These are phyloP conservation scores for Morus bassanus DNA, from an alignment of 2,797 vertebrate species.

Conservation along the genomic window DNA sequence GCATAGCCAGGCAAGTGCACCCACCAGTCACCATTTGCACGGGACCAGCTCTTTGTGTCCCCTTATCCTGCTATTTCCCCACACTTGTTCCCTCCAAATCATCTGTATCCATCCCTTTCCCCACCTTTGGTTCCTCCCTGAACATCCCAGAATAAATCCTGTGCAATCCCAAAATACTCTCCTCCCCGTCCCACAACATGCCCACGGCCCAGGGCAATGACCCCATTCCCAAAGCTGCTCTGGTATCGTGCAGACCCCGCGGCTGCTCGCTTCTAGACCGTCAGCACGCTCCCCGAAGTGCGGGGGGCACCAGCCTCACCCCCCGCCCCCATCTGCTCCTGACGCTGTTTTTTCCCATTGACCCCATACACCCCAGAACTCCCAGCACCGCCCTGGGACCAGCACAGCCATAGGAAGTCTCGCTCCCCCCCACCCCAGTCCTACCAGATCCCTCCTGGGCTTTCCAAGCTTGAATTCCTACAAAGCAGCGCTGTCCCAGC, in stretches of 20 bases:
- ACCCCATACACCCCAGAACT: not conserved
- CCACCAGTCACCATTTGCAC: not conserved
- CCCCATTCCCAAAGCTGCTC: not conserved
- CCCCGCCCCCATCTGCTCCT: not conserved
- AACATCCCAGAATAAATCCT: not conserved
- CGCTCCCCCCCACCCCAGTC: too few species aligned
- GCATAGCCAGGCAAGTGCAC: not conserved
- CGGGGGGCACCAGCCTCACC: rapidly evolving
- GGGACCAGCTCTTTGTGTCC: not conserved
- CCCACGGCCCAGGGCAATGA: rapidly evolving
- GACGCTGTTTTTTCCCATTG: rapidly evolving
- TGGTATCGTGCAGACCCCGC: rapidly evolving
- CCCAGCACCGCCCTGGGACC: not conserved
- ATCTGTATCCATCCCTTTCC: not conserved
- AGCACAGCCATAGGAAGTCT: not conserved
- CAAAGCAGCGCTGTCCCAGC: not conserved
- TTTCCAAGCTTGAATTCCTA: not conserved
- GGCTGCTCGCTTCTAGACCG: rapidly evolving
- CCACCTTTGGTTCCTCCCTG: too few species aligned
- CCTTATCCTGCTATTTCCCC: not conserved
- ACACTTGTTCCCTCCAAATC: rapidly evolving
- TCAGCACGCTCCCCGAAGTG: rapidly evolving
- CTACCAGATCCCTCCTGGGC: not conserved
- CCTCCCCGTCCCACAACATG: rapidly evolving
- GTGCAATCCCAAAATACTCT: rapidly evolving